Conservation (phyloP, 1,140 invertebrate species). For the Aphaenogaster ashmeadi region DNA sequence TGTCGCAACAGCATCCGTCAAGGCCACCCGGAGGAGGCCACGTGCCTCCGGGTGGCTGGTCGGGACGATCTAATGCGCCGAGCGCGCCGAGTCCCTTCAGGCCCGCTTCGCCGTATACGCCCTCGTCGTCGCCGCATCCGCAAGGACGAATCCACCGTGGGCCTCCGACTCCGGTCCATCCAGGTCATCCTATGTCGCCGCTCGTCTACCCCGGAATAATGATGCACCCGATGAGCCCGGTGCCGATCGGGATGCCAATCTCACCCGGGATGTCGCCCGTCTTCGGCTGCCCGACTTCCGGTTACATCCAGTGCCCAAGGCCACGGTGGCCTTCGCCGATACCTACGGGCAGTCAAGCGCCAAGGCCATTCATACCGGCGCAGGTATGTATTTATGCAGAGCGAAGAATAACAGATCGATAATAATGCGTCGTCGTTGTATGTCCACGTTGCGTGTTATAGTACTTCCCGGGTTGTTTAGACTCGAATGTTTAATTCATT, state of each 20-base stretch:
- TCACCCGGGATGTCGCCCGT: constrained; percentile 85
- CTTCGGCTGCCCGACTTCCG: constrained; percentile 81
- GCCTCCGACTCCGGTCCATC: constrained; percentile 77
- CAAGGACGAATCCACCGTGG: constrained; percentile 60
- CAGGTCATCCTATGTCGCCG: constrained; percentile 79
- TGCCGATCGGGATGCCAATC: constrained; percentile 84
- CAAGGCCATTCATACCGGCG: constrained; percentile 84
- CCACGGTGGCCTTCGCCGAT: constrained; percentile 89
- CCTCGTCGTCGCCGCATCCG: constrained; percentile 68
- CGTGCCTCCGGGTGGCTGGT: constrained; percentile 74
- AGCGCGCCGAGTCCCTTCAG: constrained; percentile 71
- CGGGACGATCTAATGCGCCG: constrained; percentile 81
- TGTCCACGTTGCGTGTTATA: neutral
- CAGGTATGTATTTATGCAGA: constrained; percentile 69
- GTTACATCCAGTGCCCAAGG: constrained; percentile 88
- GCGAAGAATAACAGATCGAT: constrained; percentile 18
- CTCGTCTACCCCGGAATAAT: constrained; percentile 78
- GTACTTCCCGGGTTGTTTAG: neutral
- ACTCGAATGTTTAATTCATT: neutral
- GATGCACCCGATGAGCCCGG: constrained; percentile 85
- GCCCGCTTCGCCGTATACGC: constrained; percentile 52
- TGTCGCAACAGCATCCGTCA: constrained; percentile 87
- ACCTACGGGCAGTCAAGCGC: constrained; percentile 83
- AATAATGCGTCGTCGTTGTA: neutral
- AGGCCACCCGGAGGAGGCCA: constrained; percentile 86